Conservation (phyloP, 1,140 invertebrate species). For the Hesperophylax magnus region DNA sequence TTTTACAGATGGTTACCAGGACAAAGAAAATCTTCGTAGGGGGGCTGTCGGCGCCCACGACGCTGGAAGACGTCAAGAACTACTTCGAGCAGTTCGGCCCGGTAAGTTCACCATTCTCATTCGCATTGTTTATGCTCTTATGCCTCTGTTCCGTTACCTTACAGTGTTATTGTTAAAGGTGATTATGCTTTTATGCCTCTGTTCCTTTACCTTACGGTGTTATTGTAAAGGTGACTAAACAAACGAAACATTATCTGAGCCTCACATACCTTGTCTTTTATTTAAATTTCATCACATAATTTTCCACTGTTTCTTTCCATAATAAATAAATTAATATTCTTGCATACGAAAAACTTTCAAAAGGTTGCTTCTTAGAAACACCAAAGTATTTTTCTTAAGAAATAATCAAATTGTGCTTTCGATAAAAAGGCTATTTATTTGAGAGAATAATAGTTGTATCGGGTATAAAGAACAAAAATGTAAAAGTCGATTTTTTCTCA, state of each 20-base stretch:
- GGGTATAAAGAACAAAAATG: no score
- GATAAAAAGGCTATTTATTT: no score
- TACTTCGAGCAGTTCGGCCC: constrained; percentile 99
- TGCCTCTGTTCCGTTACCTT: constrained; percentile 18
- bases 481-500: no score
- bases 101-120: constrained; percentile 79
- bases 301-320: neutral
- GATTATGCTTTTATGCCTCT: neutral
- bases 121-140: constrained; percentile 17
- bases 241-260: constrained; percentile 16
- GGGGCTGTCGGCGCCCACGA: constrained; percentile 98
- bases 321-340: neutral
- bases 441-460: no score
- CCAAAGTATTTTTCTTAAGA: no score
- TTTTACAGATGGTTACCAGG: constrained; percentile 98
- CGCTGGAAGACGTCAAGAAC: constrained; percentile 99
- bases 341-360: neutral
- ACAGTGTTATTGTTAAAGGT: neutral
- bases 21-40: constrained; percentile 99
- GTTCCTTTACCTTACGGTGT: neutral
- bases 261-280: neutral
- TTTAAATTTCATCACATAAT: neutral
- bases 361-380: neutral
- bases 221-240: neutral
- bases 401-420: no score